Base-by-base conservation (phyloP, 1,140 invertebrate genomes). In the Drosophila melanica region DNA sequence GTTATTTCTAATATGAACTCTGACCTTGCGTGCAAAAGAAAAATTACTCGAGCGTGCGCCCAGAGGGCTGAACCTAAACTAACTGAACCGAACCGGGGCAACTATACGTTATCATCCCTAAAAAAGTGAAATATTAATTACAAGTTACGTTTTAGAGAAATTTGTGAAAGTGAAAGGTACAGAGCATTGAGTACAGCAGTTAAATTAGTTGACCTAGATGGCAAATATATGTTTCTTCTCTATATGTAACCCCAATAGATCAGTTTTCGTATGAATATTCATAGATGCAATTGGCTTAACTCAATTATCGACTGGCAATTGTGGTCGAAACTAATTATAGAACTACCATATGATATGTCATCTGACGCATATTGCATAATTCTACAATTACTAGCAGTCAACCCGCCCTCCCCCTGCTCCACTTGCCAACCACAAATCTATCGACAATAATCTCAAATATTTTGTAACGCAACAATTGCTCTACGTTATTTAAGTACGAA, bases 1-100 rank as follows among this genome's bases (percentile, higher is more conserved):
- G 67, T 73, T 44, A 35, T 44, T 84, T 74, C 60, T 48, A 50
- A 71, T 65, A 53, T 67, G 71, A 87, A 70, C 82, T 82, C 37
- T 79, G 73, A 89, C 82, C 82, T 65, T 47, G 63, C 37, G 23
- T 37, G 51, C 35, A 48, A 54, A 51, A 53, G 63, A 80, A 85
- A 84, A 80, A 85, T 74, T 72, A 85, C 69, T 85, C 81, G 59
- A 85, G 73, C 53, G 68, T 77, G 73, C 69, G 30, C n/a, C 50
- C 47, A 42, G 27, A 27, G 27, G 54, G 16, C 41, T 8, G 39
- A 1, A 4, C 12, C 20, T 23, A 1, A 4, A 2, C 20, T 23
- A 47, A 47, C 12, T 1, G 37, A 63, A 45, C 51, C 45, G 35
- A 35, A 39, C 35, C 16, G 10, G 39, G 27, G 23, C 48, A 30